A percentile compares a stretch with the other conserved stretches of the same genome.
Evolutionary conservation across 2,888 invertebrate genomes (phyloP).

Genomic region (Hypena proboscidalis): DNA sequence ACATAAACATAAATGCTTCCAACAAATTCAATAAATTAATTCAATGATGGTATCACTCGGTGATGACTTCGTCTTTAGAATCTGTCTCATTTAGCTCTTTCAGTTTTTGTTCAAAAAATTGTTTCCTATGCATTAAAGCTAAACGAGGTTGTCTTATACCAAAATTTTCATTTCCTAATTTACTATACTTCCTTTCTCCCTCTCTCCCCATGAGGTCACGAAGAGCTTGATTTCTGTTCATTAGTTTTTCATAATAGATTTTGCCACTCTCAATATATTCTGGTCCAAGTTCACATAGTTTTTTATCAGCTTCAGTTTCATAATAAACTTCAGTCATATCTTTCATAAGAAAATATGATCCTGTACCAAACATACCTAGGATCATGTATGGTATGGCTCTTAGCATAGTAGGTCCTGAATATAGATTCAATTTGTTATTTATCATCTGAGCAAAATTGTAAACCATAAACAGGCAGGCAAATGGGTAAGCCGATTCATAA

Average conservation of each 20-base stretch:
- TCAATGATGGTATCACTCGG: too few relatives aligned
- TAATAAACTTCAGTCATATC: conserved; percentile 87
- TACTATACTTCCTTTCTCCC: conserved; percentile 87
- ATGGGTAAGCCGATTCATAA: conserved; percentile 83
- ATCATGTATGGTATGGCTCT: conserved; percentile 81
- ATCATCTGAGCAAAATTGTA: conserved; percentile 81
- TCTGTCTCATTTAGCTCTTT: conserved; percentile 53
- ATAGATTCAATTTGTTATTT: conserved; percentile 84
- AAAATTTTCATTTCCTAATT: conserved; percentile 89
- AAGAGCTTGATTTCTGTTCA: conserved; percentile 90
- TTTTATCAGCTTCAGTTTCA: conserved; percentile 87
- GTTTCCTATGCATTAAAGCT: conserved; percentile 88
- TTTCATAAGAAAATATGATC: conserved; percentile 87
- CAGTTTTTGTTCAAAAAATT: conserved; percentile 86
- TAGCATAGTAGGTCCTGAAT: conserved; percentile 77
- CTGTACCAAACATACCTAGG: conserved; percentile 83
- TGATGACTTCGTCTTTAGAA: conserved; percentile 12
- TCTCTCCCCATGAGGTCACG: conserved; percentile 87
- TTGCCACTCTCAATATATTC: conserved; percentile 90
- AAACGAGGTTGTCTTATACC: conserved; percentile 87
- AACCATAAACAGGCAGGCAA: conserved; percentile 72
- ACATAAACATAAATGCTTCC: too few relatives aligned
- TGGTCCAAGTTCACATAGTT: conserved; percentile 84
- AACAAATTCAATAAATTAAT: too few relatives aligned
- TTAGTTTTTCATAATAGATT: conserved; percentile 90